Conservation (phyloP, 2,888 invertebrate genomes). For the Thymelicus acteon region DNA sequence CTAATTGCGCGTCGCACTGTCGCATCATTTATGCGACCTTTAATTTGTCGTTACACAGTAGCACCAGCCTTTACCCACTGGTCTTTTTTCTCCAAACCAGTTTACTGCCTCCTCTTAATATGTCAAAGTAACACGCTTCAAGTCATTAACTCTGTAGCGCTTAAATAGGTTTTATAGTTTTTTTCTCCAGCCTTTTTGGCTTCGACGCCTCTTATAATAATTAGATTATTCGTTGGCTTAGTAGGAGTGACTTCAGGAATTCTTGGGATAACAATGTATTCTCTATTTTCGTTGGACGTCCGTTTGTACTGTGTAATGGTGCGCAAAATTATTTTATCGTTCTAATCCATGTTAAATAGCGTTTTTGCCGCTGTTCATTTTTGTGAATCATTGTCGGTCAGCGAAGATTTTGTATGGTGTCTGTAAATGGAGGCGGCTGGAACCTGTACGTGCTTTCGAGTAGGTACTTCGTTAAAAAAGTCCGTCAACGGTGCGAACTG, state of each 20-base stretch:
- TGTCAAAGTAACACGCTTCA: conserved; percentile 74
- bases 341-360: conserved; percentile 2
- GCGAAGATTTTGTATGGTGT: conserved; percentile 26
- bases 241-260: conserved; percentile 57
- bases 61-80: conserved; percentile 50
- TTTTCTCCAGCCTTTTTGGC: conserved; percentile 56
- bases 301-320: not conserved
- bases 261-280: conserved; percentile 41
- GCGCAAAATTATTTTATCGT: conserved; percentile 2
- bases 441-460: conserved; percentile 25
- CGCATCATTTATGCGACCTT: conserved; percentile 66
- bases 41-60: conserved; percentile 66
- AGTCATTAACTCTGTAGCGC: conserved; percentile 69
- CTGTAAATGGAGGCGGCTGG: conserved; percentile 21
- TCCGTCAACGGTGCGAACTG: conserved; percentile 15
- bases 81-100: conserved; percentile 67
- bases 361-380: conserved; percentile 4
- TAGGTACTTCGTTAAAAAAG: conserved; percentile 26
- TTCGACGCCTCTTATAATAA: conserved; percentile 63
- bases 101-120: conserved; percentile 74
- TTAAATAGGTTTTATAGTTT: conserved; percentile 58
- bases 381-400: conserved; percentile 12
- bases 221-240: conserved; percentile 64
- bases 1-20: conserved; percentile 64
- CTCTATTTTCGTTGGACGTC: not conserved